These are phyloP conservation scores for Melinaea marsaeus DNA, from an alignment of 2,888 invertebrate species.

Conservation along the genomic window DNA sequence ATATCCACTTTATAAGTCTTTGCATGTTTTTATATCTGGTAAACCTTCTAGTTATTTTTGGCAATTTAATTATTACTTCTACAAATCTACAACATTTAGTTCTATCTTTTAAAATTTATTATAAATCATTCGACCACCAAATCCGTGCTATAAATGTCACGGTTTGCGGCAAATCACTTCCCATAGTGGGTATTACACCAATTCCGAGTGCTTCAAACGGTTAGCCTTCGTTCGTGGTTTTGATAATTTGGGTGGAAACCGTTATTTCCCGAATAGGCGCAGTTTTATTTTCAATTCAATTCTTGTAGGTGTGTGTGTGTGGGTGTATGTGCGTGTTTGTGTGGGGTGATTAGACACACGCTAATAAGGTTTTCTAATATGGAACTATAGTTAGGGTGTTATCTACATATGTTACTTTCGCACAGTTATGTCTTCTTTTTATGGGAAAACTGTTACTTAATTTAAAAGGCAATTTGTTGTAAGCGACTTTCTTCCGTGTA, in stretches of 20 bases:
- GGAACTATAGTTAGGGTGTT: not conserved
- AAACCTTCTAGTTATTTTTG: too few relatives aligned
- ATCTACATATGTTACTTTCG: not conserved
- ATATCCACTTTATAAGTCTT: too few relatives aligned
- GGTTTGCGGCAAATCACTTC: slow-evolving; percentile 41
- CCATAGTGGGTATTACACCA: slow-evolving; percentile 49
- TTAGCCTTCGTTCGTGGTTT: slow-evolving; percentile 56
- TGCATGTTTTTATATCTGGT: too few relatives aligned
- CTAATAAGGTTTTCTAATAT: slow-evolving; percentile 23
- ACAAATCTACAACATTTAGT: too few relatives aligned
- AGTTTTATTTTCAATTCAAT: slow-evolving; percentile 27
- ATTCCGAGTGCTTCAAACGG: slow-evolving; percentile 53
- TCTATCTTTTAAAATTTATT: too few relatives aligned
- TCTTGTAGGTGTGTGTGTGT: slow-evolving; percentile 14
- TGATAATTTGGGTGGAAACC: slow-evolving; percentile 61
- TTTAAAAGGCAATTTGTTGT: not conserved
- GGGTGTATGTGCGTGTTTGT: too few relatives aligned
- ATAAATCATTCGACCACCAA: not conserved
- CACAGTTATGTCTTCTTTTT: not conserved
- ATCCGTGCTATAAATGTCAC: slow-evolving; percentile 37
- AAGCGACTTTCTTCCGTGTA: not conserved
- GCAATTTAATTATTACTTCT: too few relatives aligned
- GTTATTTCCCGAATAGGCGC: slow-evolving; percentile 57
- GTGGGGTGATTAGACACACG: slow-evolving; percentile 18
- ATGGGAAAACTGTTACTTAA: not conserved